Evolutionary conservation across 2,113 vertebrate species (phyloP), one percentile per base, ranked within the genome.

Genomic region (Mirounga angustirostris): DNA sequence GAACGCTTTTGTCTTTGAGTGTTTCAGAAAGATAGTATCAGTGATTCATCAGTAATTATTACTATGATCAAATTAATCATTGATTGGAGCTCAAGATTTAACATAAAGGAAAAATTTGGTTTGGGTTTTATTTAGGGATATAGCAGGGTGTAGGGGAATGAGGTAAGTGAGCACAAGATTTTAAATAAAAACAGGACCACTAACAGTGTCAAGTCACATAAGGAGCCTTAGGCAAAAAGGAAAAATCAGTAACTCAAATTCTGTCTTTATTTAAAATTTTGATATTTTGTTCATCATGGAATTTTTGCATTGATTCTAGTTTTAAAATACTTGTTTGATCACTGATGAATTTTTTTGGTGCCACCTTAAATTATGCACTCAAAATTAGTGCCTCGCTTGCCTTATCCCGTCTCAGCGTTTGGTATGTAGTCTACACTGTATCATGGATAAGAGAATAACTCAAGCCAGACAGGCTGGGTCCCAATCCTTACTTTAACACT

Each of bases 81-180:
- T 67, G 69, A 93, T 26, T 91, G 46, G 69, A 97, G 26, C 26
- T 83, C 76, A 94, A 28, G 79, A 83, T 43, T 94, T 93, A 95
- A 63, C 33, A 43, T 58, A 54, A 93, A 96, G 71, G 73, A 79
- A 94, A 80, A 89, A 30, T 95, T 95, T 67, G 28, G 14, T 95
- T 82, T 73, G n/a, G 21, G 19, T 71, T 83, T 83, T 88, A 43
- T 92, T 88, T 63, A 50, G 26, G 2, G 36, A 9, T 76, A 76
- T 36, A 91, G 13, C 54, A 46, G 59, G 36, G 5, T 43, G 10
- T 85, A 93, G 24, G 10, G 21, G 28, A 61, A 58, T 91, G 43
- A 88, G 43, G 12, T 86, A 11, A 91, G 36, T 73, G 28, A 21
- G 52, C 83, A 43, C 28, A 94, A 8, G 54, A 52, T 50, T 85